These are phyloP conservation scores for Yponomeuta sedellus DNA, from an alignment of 2,888 invertebrate genomes.

Conservation along the genomic window DNA sequence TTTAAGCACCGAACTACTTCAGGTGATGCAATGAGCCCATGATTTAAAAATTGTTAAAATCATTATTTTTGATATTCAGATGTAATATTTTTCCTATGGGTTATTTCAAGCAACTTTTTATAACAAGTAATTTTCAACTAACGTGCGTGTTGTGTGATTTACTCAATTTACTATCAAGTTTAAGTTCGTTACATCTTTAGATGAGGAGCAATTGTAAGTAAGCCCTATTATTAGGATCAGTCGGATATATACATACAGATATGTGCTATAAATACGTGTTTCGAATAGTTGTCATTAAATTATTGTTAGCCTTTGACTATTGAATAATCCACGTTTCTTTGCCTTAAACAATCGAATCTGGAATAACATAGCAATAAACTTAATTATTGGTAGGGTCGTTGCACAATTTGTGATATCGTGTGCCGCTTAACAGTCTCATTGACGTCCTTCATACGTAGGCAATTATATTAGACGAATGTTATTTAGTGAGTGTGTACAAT, in stretches of 20 bases:
- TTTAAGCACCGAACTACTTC: neutral
- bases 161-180: conserved; percentile 1
- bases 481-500: conserved; percentile 52
- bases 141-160: conserved; percentile 2
- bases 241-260: neutral
- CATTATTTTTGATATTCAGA: conserved; percentile 73
- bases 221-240: neutral
- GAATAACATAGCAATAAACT: conserved; percentile 69
- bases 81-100: conserved; percentile 66
- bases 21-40: conserved; percentile 38
- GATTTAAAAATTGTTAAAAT: conserved; percentile 45
- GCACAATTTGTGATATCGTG: conserved; percentile 70
- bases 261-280: conserved; percentile 4
- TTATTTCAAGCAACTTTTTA: conserved; percentile 23
- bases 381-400: conserved; percentile 51
- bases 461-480: conserved; percentile 71
- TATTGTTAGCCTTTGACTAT: conserved; percentile 12
- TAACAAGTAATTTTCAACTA: conserved; percentile 2
- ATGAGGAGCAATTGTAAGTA: neutral
- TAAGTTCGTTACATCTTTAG: neutral
- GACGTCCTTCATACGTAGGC: conserved; percentile 68
- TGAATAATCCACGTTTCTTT: conserved; percentile 52
- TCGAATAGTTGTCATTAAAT: conserved; percentile 11
- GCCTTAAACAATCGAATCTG: conserved; percentile 63
- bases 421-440: conserved; percentile 63